Percentiles rank a stretch among this genome's conserved stretches.
Evolutionary conservation across 2,888 invertebrate genomes (phyloP).

Genomic region (Pegoplata infirma): DNA sequence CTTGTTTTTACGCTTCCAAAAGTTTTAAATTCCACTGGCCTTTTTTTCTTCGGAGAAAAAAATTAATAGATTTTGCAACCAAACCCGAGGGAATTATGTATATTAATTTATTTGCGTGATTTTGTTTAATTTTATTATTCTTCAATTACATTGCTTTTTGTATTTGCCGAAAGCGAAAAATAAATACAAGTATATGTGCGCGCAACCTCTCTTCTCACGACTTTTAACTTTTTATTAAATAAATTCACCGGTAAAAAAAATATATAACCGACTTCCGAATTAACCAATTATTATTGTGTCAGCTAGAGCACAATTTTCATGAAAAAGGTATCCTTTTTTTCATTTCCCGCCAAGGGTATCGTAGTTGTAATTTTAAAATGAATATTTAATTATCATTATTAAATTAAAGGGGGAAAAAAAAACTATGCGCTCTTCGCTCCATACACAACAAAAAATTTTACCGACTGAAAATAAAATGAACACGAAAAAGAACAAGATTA

Average conservation of each 20-base stretch:
- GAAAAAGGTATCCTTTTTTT: slow-evolving; percentile 22
- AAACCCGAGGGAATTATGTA: neutral
- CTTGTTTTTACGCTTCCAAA: neutral
- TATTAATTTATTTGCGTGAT: neutral
- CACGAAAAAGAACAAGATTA: no score
- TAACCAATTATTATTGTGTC: neutral
- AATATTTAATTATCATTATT: slow-evolving; percentile 20
- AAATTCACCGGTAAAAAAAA: slow-evolving; percentile 36
- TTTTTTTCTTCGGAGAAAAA: neutral
- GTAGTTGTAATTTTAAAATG: slow-evolving; percentile 14
- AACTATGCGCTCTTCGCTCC: slow-evolving; percentile 11
- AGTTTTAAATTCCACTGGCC: neutral
- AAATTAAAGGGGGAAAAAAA: slow-evolving; percentile 23
- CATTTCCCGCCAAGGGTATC: slow-evolving; percentile 28
- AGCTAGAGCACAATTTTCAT: slow-evolving; percentile 8
- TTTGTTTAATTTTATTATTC: neutral
- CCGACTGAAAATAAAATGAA: no score
- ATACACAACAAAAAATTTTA: no score
- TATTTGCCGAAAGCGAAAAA: slow-evolving; percentile 7
- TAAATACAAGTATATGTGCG: slow-evolving; percentile 20
- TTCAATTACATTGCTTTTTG: slow-evolving; percentile 21
- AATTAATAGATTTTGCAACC: neutral
- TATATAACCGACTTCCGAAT: neutral
- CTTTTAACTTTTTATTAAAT: neutral
- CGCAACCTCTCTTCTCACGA: slow-evolving; percentile 25